Evolutionary conservation across 2,797 vertebrate species (phyloP).

Genomic region (Micrastur ruficollis): DNA sequence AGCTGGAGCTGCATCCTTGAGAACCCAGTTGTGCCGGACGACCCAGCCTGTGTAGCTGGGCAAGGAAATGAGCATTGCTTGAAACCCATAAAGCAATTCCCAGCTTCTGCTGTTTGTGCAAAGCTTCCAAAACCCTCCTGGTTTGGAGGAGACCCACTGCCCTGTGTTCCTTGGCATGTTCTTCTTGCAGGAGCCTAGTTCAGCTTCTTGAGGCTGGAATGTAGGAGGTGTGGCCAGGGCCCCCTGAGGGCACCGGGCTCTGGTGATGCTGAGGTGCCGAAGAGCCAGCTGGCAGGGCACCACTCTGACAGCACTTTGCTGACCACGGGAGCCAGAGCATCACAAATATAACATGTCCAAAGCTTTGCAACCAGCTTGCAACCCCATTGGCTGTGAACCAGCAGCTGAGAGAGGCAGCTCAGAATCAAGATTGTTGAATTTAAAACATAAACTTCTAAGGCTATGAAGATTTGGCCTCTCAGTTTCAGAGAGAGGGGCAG

Average conservation of each 20-base stretch:
- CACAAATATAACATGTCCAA: rapidly evolving
- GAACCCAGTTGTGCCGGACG: neutral
- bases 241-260: neutral
- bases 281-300: neutral
- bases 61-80: neutral
- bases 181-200: neutral
- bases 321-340: neutral
- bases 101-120: neutral
- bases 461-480: neutral
- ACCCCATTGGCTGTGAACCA: neutral
- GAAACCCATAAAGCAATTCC: neutral
- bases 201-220: neutral
- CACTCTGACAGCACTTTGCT: neutral
- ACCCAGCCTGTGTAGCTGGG: neutral
- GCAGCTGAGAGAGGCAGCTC: neutral
- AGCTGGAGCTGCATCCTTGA: neutral
- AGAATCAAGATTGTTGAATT: neutral
- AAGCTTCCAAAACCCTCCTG: neutral
- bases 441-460: neutral
- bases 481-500: neutral
- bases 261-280: neutral
- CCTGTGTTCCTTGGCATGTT: neutral
- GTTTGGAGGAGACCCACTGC: neutral
- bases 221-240: neutral
- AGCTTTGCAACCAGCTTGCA: neutral